Conservation (phyloP, 1,140 invertebrate genomes). For the Pachypeltis micranthus region DNA sequence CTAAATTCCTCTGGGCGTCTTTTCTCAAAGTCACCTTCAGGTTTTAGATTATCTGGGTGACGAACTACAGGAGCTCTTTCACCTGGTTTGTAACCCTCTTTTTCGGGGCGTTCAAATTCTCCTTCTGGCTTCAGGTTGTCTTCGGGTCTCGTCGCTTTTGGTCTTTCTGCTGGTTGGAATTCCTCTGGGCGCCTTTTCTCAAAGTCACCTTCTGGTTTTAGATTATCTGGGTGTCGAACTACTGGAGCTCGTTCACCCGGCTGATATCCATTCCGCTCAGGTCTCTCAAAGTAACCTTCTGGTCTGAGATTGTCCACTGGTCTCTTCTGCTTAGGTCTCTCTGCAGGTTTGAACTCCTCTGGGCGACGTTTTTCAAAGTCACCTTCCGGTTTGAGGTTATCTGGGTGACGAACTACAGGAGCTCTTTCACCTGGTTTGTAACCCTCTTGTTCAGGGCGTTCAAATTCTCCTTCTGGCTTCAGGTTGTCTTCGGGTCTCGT, state of each 20-base stretch:
- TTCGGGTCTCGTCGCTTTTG: slow-evolving; percentile 26
- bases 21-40: slow-evolving; percentile 35
- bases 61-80: slow-evolving; percentile 30
- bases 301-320: slow-evolving; percentile 37
- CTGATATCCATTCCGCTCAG: slow-evolving; percentile 23
- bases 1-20: slow-evolving; percentile 21
- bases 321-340: slow-evolving; percentile 39
- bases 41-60: slow-evolving; percentile 32
- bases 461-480: slow-evolving; percentile 41
- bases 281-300: slow-evolving; percentile 41
- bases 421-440: slow-evolving; percentile 36
- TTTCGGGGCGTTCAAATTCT: slow-evolving; percentile 40
- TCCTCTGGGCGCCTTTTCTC: slow-evolving; percentile 31
- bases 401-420: slow-evolving; percentile 34
- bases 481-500: slow-evolving; percentile 36
- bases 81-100: slow-evolving; percentile 34
- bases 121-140: slow-evolving; percentile 45
- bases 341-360: slow-evolving; percentile 31
- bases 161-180: slow-evolving; percentile 27
- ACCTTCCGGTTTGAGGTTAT: slow-evolving; percentile 46
- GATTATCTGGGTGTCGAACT: slow-evolving; percentile 24
- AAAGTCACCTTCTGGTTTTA: slow-evolving; percentile 35
- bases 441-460: slow-evolving; percentile 27
- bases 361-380: slow-evolving; percentile 40
- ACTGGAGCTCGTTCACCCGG: slow-evolving; percentile 33